Conservation (phyloP, 2,113 vertebrate species). For the Oreochromis niloticus region DNA sequence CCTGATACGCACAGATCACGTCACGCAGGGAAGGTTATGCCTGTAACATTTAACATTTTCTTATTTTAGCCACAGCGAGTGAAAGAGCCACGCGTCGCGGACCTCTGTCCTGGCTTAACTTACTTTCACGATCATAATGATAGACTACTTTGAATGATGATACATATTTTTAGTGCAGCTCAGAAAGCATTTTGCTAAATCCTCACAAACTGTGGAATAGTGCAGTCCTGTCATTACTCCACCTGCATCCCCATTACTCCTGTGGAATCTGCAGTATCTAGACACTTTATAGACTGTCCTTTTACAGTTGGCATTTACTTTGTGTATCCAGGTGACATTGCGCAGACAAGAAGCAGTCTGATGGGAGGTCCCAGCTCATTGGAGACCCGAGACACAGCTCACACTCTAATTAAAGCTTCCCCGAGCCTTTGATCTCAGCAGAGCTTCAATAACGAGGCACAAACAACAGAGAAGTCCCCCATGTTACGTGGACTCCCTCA, state of each 20-base stretch:
- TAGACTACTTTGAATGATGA: background rate
- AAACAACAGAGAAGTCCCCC: conserved; percentile 46
- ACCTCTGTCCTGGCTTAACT: background rate
- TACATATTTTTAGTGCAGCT: background rate
- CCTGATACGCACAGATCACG: background rate
- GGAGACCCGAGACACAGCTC: conserved; percentile 36
- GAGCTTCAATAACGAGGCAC: conserved; percentile 46
- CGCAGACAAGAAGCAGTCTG: conserved; percentile 27
- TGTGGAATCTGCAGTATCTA: background rate
- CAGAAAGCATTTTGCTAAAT: background rate
- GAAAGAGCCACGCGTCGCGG: background rate
- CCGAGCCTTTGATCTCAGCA: conserved; percentile 61
- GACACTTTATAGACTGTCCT: background rate
- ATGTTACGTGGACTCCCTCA: conserved; percentile 8
- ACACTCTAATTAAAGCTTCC: conserved; percentile 63
- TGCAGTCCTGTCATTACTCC: background rate
- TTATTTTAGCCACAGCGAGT: background rate
- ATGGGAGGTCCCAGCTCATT: conserved; percentile 49
- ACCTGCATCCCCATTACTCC: background rate
- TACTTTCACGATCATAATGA: conserved; percentile 1
- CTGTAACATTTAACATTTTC: background rate
- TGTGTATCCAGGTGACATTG: conserved; percentile 38
- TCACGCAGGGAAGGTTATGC: background rate
- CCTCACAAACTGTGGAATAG: background rate
- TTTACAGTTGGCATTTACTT: background rate